A percentile compares a stretch with the other conserved stretches of the same genome.
Evolutionary conservation across 1,140 invertebrate species (phyloP).

Genomic region (Bombus impatiens): DNA sequence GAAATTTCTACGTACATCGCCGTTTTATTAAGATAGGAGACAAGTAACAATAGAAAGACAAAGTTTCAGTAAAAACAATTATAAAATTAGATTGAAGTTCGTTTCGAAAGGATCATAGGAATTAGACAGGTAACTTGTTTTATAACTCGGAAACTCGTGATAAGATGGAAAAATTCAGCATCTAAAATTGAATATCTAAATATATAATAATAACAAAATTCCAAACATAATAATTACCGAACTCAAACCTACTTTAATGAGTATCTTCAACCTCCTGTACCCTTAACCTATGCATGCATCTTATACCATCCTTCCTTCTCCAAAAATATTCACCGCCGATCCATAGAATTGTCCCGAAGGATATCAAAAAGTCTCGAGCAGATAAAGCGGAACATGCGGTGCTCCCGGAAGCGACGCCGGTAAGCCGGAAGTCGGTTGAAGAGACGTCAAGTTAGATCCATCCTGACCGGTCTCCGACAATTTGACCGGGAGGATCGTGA

Average conservation of each 20-base stretch:
- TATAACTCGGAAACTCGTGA: no score
- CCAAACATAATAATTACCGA: no score
- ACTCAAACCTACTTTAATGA: no score
- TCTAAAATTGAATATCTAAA: no score
- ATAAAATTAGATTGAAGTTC: background rate
- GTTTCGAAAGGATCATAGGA: background rate
- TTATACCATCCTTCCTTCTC: no score
- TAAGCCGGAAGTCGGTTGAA: slow-evolving; percentile 32
- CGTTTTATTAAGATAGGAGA: background rate
- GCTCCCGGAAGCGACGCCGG: background rate
- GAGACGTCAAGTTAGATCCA: slow-evolving; percentile 18
- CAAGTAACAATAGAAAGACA: background rate
- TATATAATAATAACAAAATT: no score
- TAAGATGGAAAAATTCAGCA: no score
- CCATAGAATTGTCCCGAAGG: background rate
- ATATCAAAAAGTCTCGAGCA: background rate
- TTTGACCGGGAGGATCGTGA: slow-evolving; percentile 42
- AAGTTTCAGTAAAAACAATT: background rate
- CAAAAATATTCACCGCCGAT: background rate
- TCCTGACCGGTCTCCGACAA: slow-evolving; percentile 29
- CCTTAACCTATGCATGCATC: background rate
- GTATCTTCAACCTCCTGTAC: background rate
- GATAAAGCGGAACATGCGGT: background rate
- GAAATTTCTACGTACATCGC: background rate
- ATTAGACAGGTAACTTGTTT: background rate